A percentile compares a stretch with the other conserved stretches of the same genome.
These are phyloP conservation scores for Anolis carolinensis DNA, from an alignment of 2,113 vertebrate species.

Conservation along the genomic window DNA sequence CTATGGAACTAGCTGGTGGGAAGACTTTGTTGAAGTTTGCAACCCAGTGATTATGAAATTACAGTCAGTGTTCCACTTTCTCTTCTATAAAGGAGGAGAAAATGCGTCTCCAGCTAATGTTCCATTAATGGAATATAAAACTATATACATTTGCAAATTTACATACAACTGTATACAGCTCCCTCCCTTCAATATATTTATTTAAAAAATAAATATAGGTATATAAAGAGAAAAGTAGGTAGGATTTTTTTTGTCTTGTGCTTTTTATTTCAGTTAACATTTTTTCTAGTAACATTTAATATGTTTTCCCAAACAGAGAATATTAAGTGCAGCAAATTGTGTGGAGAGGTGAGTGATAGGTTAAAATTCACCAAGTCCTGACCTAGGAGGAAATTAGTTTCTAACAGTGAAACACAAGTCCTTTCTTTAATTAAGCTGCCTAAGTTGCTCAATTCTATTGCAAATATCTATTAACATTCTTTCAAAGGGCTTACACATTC, in stretches of 20 bases:
- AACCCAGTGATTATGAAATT: background rate
- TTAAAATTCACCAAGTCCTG: conserved; percentile 69
- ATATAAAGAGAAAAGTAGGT: conserved; percentile 19
- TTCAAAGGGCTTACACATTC: conserved; percentile 69
- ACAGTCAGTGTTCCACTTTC: background rate
- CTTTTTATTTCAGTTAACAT: conserved; percentile 57
- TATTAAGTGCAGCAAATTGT: conserved; percentile 70
- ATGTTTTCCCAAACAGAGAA: conserved; percentile 64
- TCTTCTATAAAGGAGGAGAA: background rate
- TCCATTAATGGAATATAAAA: background rate
- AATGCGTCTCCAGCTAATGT: background rate
- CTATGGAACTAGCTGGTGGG: background rate
- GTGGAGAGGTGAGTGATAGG: conserved; percentile 60
- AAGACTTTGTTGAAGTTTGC: background rate
- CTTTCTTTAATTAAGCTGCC: conserved; percentile 76
- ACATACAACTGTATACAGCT: background rate
- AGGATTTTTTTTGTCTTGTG: background rate
- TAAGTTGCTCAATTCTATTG: conserved; percentile 64
- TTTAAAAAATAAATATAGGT: conserved; percentile 3
- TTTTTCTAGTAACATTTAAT: conserved; percentile 69
- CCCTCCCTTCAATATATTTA: background rate
- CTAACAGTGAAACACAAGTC: conserved; percentile 70
- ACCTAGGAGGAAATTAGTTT: conserved; percentile 71
- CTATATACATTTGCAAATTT: background rate
- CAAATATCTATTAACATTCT: conserved; percentile 62